Evolutionary conservation across 2,888 invertebrate genomes (phyloP), one percentile per base, ranked within the genome.

Genomic region (Poecilus cupreus): DNA sequence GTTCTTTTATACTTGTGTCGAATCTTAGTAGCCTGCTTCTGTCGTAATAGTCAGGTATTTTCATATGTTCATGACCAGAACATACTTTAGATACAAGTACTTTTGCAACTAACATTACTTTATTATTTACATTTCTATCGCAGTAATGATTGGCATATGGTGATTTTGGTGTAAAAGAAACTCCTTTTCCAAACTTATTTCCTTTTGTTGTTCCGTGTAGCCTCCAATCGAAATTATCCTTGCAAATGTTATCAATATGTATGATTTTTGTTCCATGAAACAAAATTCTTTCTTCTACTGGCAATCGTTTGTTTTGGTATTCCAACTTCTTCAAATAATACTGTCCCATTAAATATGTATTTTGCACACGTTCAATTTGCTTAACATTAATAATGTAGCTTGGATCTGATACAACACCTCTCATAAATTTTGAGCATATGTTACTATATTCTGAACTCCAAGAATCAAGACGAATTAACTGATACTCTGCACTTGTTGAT

Each of bases 161-260:
- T 0, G 86, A 82, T 51, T 82, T 82, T 4, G 85, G 85, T 4
- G 86, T 82, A 82, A 87, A 87, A 16, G 85, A 85, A 0, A 87
- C 86, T 13, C 87, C 87, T 68, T 86, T 82, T 4, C 87, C 87
- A 83, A 85, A 87, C 20, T 79, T 83, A 54, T 85, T 83, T 0
- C 86, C 86, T 39, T 60, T 79, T 4, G 82, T 46, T 11, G 51
- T 75, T 8, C 86, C 86, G 57, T 83, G 84, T 8, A 84, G 79
- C 43, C 87, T 84, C 86, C 86, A 87, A 82, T 88, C 83, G 26
- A 87, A 87, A 83, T 87, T 87, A 20, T 85, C 80, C 32, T 49
- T 54, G 60, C 85, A 85, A 49, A 88, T 88, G 10, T 76, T 83
- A 5, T 80, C 32, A 1, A 86, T 74, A 78, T 86, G 85, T 3